Base-by-base conservation (phyloP, 2,888 invertebrate species). In the Temnothorax ravouxi region DNA sequence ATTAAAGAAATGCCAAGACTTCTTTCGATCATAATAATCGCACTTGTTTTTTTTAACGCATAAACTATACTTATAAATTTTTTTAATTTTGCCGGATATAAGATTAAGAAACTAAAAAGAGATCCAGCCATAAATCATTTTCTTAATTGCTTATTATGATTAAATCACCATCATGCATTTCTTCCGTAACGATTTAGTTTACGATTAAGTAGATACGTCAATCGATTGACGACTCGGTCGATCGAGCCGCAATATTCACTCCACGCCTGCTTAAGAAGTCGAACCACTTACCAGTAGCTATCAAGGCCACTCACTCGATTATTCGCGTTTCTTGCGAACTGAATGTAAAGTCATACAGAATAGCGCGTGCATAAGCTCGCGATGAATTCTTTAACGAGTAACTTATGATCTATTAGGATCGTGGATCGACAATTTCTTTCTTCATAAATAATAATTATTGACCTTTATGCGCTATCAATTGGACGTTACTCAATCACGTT, bases 261-360 rank as follows among this genome's bases (percentile, higher is more conserved):
- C 15, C 54, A 54, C 90, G 91, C 90, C 90, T 91, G 92, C 90
- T 91, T 88, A 44, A 44, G 44, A 44, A 66, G 25, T 85, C 62
- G 88, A 86, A 87, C 88, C 88, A 86, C 88, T 91, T 87, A 86
- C 89, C 88, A 84, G 84, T 88, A 84, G 88, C 87, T 91, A 92
- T 92, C 92, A 93, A 93, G 93, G 93, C 89, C 91, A 91, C 91
- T 92, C 91, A 88, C 91, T 92, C 90, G 91, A 92, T 92, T 91
- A 92, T 87, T 88, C 89, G 84, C 88, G 88, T 92, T 93, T 92
- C 91, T 92, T 90, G 88, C 87, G 89, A 89, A 85, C 64, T 85
- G 86, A 83, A 86, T 87, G 85, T 85, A 86, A 88, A 88, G 86
- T 86, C 86, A 64, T 54, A 69, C 74, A 29, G 75, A 71, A 74